These are phyloP conservation scores for Andrena minutula DNA, from an alignment of 2,888 invertebrate species.

Conservation along the genomic window DNA sequence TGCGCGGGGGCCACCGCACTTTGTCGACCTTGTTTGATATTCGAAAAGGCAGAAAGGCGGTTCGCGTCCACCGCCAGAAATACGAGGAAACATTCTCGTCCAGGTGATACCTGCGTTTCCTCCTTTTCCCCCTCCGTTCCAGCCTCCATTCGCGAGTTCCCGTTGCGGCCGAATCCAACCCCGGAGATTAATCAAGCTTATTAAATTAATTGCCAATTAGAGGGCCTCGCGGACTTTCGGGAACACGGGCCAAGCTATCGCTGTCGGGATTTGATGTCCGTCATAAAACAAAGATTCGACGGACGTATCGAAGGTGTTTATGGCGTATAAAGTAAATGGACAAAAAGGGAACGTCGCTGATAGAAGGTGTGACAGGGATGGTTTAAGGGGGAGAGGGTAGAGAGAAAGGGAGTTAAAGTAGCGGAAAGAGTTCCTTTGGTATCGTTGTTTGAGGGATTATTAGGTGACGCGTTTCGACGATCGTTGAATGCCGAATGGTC, in stretches of 20 bases:
- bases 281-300: conserved; percentile 65
- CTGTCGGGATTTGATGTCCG: conserved; percentile 28
- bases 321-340: conserved; percentile 41
- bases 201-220: conserved; percentile 77
- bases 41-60: conserved; percentile 5
- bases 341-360: conserved; percentile 7
- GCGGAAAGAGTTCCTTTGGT: not conserved
- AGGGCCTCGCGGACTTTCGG: conserved; percentile 37
- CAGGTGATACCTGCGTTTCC: not conserved
- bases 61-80: not conserved
- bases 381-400: not conserved
- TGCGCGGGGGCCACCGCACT: not conserved
- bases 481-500: not conserved
- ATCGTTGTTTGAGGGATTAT: conserved; percentile 24
- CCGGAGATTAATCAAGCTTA: conserved; percentile 71
- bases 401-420: conserved; percentile 23
- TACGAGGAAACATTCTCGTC: conserved; percentile 11
- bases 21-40: conserved; percentile 23
- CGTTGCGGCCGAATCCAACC: conserved; percentile 27
- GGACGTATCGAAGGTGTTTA: conserved; percentile 64
- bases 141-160: conserved; percentile 5
- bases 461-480: not conserved
- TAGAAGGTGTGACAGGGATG: conserved; percentile 18
- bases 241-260: conserved; percentile 35
- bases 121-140: not conserved